Evolutionary conservation across 2,113 vertebrate genomes (phyloP).

Genomic region (Neogale vison): DNA sequence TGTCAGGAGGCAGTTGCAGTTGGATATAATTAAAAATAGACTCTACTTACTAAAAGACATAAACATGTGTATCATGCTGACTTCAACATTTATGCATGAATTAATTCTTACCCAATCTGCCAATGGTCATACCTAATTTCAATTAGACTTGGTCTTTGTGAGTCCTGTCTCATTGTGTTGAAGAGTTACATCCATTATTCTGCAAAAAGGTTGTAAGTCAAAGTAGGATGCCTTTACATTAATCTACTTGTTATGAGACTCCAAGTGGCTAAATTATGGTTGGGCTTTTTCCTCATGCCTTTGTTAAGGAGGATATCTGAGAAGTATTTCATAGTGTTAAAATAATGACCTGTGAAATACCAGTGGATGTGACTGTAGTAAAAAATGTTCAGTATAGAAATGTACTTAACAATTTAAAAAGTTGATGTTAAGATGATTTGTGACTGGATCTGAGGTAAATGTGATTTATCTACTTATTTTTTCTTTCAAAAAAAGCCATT

Average conservation of each 20-base stretch:
- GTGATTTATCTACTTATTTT: slow-evolving; percentile 19
- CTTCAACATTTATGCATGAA: not conserved
- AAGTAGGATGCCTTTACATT: not conserved
- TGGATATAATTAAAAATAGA: not conserved
- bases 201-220: not conserved
- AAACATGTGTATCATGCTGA: not conserved
- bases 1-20: not conserved
- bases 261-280: not conserved
- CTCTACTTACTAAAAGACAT: not conserved
- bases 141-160: not conserved
- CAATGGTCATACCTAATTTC: not conserved
- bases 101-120: not conserved
- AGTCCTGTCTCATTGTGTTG: not conserved
- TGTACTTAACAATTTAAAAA: not conserved
- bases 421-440: not conserved
- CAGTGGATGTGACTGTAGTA: not conserved
- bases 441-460: slow-evolving; percentile 27
- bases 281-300: not conserved
- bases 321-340: not conserved
- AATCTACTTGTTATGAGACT: not conserved
- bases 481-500: not conserved
- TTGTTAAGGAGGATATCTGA: not conserved
- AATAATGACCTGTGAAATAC: not conserved
- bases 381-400: not conserved
- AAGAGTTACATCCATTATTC: not conserved